A percentile compares a stretch with the other conserved stretches of the same genome.
phyloP scores from a whole-genome alignment of 1,140 invertebrate genomes.

The Odontomachus brunneus region DNA sequence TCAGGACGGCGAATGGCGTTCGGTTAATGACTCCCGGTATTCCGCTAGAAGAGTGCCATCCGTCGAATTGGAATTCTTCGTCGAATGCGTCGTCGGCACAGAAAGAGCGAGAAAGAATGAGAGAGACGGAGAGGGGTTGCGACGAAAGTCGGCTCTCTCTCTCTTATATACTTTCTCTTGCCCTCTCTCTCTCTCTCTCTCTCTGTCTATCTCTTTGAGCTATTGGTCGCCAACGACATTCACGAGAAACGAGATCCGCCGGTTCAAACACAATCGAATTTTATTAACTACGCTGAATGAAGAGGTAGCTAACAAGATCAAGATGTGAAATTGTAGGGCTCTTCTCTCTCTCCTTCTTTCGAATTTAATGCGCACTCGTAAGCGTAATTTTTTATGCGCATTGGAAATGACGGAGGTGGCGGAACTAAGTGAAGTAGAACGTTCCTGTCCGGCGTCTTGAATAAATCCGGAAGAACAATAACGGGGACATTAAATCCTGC shows the following conservation, averaged over 20 bases:
- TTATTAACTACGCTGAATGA: constrained; percentile 19
- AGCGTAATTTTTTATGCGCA: constrained; percentile 41
- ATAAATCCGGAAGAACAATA: constrained; percentile 7
- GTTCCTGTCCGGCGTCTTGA: background rate
- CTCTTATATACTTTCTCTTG: too few relatives aligned
- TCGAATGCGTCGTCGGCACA: constrained; percentile 38
- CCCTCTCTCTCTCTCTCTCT: too few relatives aligned
- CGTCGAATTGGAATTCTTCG: constrained; percentile 58
- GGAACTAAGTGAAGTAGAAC: too few relatives aligned
- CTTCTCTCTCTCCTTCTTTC: background rate
- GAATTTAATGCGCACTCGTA: constrained; percentile 30
- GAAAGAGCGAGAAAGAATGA: constrained; percentile 26
- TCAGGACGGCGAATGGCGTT: constrained; percentile 51
- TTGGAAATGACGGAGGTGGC: background rate
- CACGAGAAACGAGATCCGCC: background rate
- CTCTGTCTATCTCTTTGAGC: background rate
- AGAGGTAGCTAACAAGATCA: constrained; percentile 40
- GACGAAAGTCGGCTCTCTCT: background rate
- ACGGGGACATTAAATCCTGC: constrained; percentile 27
- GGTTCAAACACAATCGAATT: constrained; percentile 49
- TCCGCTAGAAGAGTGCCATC: constrained; percentile 41
- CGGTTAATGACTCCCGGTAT: constrained; percentile 55
- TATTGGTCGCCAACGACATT: constrained; percentile 24
- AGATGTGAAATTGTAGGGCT: too few relatives aligned
- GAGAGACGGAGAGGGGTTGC: constrained; percentile 17